These are phyloP conservation scores for Alexandromys oeconomus DNA, from an alignment of 2,797 vertebrate species.

Conservation along the genomic window DNA sequence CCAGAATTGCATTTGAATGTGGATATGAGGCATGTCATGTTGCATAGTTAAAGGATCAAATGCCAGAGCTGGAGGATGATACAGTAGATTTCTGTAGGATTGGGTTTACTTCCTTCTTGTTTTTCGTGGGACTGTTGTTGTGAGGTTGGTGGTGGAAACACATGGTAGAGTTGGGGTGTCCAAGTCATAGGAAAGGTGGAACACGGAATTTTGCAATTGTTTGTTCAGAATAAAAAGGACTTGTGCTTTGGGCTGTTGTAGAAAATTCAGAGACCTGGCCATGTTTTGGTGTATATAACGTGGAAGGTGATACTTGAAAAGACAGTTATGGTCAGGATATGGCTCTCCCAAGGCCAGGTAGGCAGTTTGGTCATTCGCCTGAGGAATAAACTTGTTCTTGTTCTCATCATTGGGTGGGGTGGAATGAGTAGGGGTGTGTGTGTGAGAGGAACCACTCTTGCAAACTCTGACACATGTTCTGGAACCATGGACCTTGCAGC, in stretches of 20 bases:
- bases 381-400: constrained; percentile 69
- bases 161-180: constrained; percentile 27
- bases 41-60: background rate
- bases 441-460: background rate
- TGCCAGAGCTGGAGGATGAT: background rate
- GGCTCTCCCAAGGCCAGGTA: constrained; percentile 38
- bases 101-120: background rate
- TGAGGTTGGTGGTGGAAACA: constrained; percentile 41
- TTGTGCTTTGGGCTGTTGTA: constrained; percentile 44
- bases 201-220: constrained; percentile 47
- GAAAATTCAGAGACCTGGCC: constrained; percentile 60
- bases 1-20: background rate
- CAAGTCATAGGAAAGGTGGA: constrained; percentile 42
- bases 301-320: constrained; percentile 73
- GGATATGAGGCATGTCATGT: background rate
- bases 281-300: constrained; percentile 69
- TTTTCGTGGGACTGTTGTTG: constrained; percentile 35
- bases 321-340: constrained; percentile 52
- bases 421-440: background rate
- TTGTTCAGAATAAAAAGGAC: constrained; percentile 59
- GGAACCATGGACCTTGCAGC: constrained; percentile 28
- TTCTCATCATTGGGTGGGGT: constrained; percentile 51
- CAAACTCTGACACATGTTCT: constrained; percentile 56
- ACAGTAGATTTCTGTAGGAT: background rate
- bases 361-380: constrained; percentile 62